Percentiles rank a stretch among this genome's conserved stretches.
Conservation (phyloP, 2,113 vertebrate genomes). For the Cephalopholis sonnerati region DNA sequence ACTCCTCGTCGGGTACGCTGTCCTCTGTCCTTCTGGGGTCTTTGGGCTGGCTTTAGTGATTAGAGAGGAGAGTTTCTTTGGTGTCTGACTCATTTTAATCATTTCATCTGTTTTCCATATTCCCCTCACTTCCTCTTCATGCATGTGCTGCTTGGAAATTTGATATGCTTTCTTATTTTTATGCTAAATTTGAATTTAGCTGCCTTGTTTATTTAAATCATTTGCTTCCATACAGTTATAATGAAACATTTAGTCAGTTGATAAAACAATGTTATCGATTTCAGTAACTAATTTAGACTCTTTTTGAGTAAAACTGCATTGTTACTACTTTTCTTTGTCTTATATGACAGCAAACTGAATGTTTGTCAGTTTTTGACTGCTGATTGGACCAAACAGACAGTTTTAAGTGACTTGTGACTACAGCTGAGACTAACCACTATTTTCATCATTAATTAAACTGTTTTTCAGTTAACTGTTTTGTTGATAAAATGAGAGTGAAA, state of each 20-base stretch:
- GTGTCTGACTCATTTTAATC: conserved; percentile 28
- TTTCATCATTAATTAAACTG: too few species aligned
- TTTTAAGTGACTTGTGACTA: background rate
- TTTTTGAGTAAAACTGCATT: background rate
- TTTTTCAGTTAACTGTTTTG: too few species aligned
- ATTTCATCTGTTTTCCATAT: conserved; percentile 52
- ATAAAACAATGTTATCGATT: background rate
- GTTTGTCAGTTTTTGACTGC: background rate
- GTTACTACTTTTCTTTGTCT: background rate
- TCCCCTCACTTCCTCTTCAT: conserved; percentile 35
- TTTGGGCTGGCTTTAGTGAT: conserved; percentile 85
- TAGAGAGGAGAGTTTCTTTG: conserved; percentile 70
- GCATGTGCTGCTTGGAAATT: conserved; percentile 2
- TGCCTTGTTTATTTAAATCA: background rate
- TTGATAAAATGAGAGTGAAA: too few species aligned
- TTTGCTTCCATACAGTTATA: background rate
- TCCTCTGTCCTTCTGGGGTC: conserved; percentile 94
- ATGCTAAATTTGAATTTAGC: background rate
- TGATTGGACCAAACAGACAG: background rate
- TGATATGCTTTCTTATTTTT: background rate
- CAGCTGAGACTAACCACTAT: too few species aligned
- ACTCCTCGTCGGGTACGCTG: conserved; percentile 99
- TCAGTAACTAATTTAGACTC: background rate
- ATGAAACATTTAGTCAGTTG: background rate
- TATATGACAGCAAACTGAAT: background rate